These are phyloP conservation scores for Nycticorax nycticorax DNA, from an alignment of 2,113 vertebrate genomes.

Conservation along the genomic window DNA sequence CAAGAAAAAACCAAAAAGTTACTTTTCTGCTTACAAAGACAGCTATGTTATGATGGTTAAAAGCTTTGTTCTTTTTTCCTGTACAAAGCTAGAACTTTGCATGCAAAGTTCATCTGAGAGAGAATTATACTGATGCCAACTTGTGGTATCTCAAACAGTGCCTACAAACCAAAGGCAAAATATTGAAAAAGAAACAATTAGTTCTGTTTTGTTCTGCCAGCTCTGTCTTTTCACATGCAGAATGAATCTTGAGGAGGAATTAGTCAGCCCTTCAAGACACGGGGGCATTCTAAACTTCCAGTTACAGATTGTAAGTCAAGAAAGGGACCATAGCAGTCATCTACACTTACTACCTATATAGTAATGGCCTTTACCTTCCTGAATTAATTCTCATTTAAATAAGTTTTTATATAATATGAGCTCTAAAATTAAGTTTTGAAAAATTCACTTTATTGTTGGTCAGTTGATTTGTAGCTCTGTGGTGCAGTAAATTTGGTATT, in stretches of 20 bases:
- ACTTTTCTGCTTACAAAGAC: background rate
- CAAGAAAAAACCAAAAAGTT: background rate
- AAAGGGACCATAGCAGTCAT: background rate
- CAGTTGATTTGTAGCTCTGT: background rate
- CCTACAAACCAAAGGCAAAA: background rate
- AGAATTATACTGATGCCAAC: background rate
- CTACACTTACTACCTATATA: accelerated
- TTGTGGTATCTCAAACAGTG: background rate
- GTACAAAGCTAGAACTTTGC: background rate
- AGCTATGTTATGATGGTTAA: background rate
- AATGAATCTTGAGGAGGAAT: background rate
- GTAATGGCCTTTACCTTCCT: background rate
- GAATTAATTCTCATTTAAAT: background rate
- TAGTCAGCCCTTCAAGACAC: background rate
- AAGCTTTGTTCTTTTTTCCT: background rate
- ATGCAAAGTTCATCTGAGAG: background rate
- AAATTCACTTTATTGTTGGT: background rate
- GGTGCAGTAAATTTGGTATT: background rate
- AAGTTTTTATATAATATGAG: background rate
- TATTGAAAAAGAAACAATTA: background rate
- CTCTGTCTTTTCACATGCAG: background rate
- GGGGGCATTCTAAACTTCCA: background rate
- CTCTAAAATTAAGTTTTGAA: background rate
- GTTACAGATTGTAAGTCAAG: background rate
- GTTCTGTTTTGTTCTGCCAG: background rate